A percentile compares a stretch with the other conserved stretches of the same genome.
Evolutionary conservation across 2,888 invertebrate genomes (phyloP).

Genomic region (Crepidodera aurea): DNA sequence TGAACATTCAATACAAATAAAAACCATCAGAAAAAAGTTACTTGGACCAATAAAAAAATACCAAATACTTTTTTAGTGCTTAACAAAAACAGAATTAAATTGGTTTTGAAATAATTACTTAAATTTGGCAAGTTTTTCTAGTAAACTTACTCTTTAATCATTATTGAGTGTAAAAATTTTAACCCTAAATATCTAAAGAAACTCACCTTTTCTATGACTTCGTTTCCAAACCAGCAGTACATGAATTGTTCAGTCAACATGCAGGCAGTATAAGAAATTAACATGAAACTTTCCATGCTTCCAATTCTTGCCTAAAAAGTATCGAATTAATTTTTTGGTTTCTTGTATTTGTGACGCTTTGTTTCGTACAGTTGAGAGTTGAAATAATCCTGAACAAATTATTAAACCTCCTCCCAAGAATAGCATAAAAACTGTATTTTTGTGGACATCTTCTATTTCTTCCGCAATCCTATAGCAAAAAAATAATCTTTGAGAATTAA

Average conservation of each 20-base stretch:
- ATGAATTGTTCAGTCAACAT: constrained; percentile 40
- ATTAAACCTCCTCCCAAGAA: constrained; percentile 31
- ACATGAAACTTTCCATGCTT: constrained; percentile 26
- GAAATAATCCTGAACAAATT: constrained; percentile 32
- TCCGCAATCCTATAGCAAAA: constrained; percentile 16
- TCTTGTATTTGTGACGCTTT: background rate
- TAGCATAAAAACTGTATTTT: constrained; percentile 25
- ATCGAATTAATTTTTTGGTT: background rate
- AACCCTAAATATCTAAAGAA: too few species aligned
- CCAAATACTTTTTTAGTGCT: too few species aligned
- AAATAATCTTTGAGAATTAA: too few species aligned
- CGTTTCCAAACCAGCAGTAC: constrained; percentile 41
- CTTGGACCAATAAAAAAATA: too few species aligned
- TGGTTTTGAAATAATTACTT: too few species aligned
- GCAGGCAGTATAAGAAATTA: constrained; percentile 27
- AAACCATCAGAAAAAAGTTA: too few species aligned
- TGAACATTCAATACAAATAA: too few species aligned
- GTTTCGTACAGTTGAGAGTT: constrained; percentile 27
- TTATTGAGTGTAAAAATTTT: too few species aligned
- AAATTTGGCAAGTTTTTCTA: too few species aligned
- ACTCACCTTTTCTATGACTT: constrained; percentile 38
- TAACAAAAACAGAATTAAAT: too few species aligned
- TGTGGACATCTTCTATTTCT: constrained; percentile 23
- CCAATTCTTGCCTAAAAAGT: constrained; percentile 25
- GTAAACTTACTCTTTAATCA: too few species aligned